phyloP scores from a whole-genome alignment of 2,113 vertebrate species.

The Dunckerocampus dactyliophorus region DNA sequence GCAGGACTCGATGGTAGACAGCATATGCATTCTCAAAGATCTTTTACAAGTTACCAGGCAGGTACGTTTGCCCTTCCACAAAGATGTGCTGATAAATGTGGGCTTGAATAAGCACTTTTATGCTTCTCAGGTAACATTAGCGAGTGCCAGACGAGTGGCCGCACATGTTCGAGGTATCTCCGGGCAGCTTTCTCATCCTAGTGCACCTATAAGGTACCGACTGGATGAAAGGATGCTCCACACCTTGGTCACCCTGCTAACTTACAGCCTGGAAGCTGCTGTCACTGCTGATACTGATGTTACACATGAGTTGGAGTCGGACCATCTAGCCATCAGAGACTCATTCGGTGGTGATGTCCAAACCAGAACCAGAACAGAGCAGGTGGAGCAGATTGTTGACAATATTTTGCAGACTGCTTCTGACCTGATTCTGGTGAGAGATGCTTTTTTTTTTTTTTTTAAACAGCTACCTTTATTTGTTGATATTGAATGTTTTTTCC shows the following conservation, averaged over 20 bases:
- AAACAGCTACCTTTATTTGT: neutral
- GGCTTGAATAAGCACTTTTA: neutral
- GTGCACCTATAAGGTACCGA: neutral
- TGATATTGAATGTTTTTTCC: too few relatives aligned
- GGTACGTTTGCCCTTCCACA: constrained; percentile 47
- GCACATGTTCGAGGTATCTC: constrained; percentile 36
- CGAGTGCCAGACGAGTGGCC: constrained; percentile 53
- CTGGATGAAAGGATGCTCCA: constrained; percentile 32
- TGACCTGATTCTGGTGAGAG: constrained; percentile 74
- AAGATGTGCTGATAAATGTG: neutral
- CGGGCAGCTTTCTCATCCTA: constrained; percentile 15
- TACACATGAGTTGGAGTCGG: neutral
- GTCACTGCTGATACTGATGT: constrained; percentile 6
- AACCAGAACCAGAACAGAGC: constrained; percentile 11
- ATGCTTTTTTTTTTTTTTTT: neutral
- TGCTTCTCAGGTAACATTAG: constrained; percentile 56
- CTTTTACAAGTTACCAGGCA: constrained; percentile 67
- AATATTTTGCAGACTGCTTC: constrained; percentile 62
- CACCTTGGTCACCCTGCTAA: constrained; percentile 61
- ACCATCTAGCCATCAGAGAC: neutral
- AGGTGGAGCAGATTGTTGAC: constrained; percentile 31
- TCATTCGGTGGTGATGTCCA: neutral
- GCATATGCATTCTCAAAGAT: constrained; percentile 59
- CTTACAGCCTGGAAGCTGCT: constrained; percentile 56
- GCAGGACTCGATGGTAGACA: constrained; percentile 64